A percentile compares a stretch with the other conserved stretches of the same genome.
phyloP scores from a whole-genome alignment of 2,797 vertebrate species.

The Sebastes matsubarae region DNA sequence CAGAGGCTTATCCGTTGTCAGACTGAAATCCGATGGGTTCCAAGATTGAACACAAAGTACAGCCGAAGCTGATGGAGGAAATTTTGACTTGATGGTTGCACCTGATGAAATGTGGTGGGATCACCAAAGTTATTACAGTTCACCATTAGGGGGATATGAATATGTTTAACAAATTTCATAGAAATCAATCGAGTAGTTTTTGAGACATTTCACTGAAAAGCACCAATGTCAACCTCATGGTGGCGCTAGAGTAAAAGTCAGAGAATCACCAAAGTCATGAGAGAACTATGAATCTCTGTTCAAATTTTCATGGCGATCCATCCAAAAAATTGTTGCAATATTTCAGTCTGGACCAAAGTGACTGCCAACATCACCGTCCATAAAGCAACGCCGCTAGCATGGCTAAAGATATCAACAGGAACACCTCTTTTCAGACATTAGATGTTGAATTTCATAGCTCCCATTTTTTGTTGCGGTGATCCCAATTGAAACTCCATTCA shows the following conservation, averaged over 20 bases:
- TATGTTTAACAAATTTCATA: neutral
- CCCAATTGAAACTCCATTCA: neutral
- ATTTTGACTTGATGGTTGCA: neutral
- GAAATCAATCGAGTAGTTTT: neutral
- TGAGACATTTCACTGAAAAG: neutral
- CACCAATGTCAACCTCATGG: neutral
- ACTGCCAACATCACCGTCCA: neutral
- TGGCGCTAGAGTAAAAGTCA: neutral
- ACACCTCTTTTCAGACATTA: neutral
- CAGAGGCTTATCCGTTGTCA: too few relatives aligned
- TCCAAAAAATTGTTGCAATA: neutral
- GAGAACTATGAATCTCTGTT: neutral
- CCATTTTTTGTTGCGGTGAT: neutral
- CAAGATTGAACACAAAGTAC: too few relatives aligned
- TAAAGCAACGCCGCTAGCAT: neutral
- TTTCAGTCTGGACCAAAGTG: neutral
- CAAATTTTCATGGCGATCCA: neutral
- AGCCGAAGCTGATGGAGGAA: neutral
- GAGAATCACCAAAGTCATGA: neutral
- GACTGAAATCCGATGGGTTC: accelerated
- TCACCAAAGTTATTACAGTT: neutral
- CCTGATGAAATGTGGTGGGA: neutral
- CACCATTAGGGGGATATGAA: neutral
- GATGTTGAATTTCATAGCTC: neutral
- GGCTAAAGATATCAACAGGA: neutral